Percentiles rank a stretch among this genome's conserved stretches.
Evolutionary conservation across 2,113 vertebrate genomes (phyloP).

Genomic region (Mastomys coucha): DNA sequence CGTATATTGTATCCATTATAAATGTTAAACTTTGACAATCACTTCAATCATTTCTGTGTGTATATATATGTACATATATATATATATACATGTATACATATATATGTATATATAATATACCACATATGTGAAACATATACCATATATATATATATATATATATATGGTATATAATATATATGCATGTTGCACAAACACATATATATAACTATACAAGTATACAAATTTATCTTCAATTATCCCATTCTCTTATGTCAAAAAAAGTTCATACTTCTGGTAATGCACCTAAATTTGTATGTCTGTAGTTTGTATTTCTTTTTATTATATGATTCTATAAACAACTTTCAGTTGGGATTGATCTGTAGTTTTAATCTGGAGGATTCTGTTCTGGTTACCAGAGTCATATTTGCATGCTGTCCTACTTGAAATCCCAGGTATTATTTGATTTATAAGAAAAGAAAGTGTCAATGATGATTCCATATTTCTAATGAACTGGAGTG

Average conservation of each 20-base stretch:
- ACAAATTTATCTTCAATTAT: neutral
- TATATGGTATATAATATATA: rapidly evolving
- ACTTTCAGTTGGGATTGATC: neutral
- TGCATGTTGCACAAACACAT: too few relatives aligned
- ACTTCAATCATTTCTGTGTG: too few relatives aligned
- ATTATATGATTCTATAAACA: neutral
- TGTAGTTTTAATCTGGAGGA: neutral
- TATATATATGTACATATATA: too few relatives aligned
- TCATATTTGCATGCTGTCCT: neutral
- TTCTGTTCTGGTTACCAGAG: neutral
- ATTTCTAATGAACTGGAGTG: neutral
- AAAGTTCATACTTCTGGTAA: neutral
- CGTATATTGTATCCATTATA: neutral
- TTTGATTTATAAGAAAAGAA: neutral
- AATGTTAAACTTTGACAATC: neutral
- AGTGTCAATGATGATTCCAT: neutral
- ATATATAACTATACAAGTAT: rapidly evolving
- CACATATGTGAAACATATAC: too few relatives aligned
- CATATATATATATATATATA: too few relatives aligned
- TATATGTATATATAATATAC: too few relatives aligned
- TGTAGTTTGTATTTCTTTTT: neutral
- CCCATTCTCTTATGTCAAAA: neutral
- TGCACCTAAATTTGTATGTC: neutral
- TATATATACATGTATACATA: rapidly evolving
- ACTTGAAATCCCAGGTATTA: neutral